Evolutionary conservation across 2,797 vertebrate species (phyloP).

Genomic region (Cyprinodon diabolis): DNA sequence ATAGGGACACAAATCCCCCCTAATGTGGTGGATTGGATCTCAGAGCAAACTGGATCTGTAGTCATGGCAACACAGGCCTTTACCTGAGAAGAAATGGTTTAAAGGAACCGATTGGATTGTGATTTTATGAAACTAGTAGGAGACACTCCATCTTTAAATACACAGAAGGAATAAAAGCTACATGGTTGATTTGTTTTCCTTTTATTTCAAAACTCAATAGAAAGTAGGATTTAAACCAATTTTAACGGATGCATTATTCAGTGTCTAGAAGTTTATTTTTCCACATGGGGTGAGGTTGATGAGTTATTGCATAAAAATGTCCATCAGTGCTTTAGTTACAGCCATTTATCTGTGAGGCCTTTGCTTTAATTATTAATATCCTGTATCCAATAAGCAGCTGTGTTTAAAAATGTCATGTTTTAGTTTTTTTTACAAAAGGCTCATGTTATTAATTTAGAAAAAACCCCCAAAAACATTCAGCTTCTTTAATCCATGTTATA

Average conservation of each 20-base stretch:
- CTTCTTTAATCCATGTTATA: constrained; percentile 12
- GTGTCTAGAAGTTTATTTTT: constrained; percentile 42
- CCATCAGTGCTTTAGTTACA: background rate
- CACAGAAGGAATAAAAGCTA: background rate
- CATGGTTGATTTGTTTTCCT: background rate
- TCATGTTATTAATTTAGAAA: constrained; percentile 1
- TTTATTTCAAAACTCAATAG: background rate
- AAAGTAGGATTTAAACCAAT: background rate
- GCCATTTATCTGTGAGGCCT: background rate
- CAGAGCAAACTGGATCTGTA: too few species aligned
- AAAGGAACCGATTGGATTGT: too few species aligned
- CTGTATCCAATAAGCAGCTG: constrained; percentile 24
- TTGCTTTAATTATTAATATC: background rate
- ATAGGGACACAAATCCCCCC: background rate
- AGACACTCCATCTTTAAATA: background rate
- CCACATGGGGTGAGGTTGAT: background rate
- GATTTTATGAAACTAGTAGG: background rate
- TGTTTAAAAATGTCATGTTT: background rate
- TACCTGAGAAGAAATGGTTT: too few species aligned
- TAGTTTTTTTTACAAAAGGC: background rate
- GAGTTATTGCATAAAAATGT: background rate
- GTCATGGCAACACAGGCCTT: background rate
- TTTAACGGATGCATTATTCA: constrained; percentile 26
- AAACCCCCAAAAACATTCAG: background rate
- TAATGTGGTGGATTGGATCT: too few species aligned